A percentile compares a stretch with the other conserved stretches of the same genome.
Evolutionary conservation across 35 echinoderm and acorn worm genomes (phyloP).

Genomic region (Diadema setosum): DNA sequence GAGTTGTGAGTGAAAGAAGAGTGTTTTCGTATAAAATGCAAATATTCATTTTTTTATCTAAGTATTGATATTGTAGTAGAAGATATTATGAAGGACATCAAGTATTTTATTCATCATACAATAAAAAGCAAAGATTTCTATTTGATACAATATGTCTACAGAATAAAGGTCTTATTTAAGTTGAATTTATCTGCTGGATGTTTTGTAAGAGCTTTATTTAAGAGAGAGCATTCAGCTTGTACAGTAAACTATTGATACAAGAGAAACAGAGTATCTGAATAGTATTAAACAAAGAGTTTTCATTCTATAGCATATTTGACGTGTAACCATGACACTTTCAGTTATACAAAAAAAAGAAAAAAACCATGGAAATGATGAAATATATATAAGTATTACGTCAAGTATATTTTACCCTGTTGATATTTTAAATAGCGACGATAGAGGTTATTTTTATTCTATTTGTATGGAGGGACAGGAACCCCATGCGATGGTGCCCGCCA

Average conservation of each 20-base stretch:
- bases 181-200: constrained; percentile 63
- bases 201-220: constrained; percentile 52
- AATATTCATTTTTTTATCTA: constrained; percentile 11
- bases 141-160: constrained; percentile 68
- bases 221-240: constrained; percentile 45
- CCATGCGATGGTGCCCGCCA: constrained; percentile 23
- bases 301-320: constrained; percentile 51
- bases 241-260: constrained; percentile 38
- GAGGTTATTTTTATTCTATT: constrained; percentile 63
- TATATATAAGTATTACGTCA: constrained; percentile 64
- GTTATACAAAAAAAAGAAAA: constrained; percentile 36
- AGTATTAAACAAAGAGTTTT: constrained; percentile 62
- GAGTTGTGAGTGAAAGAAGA: constrained; percentile 41
- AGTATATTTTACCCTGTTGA: constrained; percentile 74
- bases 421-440: constrained; percentile 42
- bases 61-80: constrained; percentile 52
- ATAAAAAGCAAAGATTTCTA: constrained; percentile 54
- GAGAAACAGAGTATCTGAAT: constrained; percentile 1
- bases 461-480: constrained; percentile 33
- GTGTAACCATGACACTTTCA: constrained; percentile 78
- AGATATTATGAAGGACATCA: constrained; percentile 56
- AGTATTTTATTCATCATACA: constrained; percentile 50
- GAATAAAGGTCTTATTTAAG: constrained; percentile 72
- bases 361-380: constrained; percentile 52
- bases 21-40: constrained; percentile 34